Evolutionary conservation across 2,888 invertebrate species (phyloP), one percentile per base, ranked within the genome.

Genomic region (Aphrophora alni): DNA sequence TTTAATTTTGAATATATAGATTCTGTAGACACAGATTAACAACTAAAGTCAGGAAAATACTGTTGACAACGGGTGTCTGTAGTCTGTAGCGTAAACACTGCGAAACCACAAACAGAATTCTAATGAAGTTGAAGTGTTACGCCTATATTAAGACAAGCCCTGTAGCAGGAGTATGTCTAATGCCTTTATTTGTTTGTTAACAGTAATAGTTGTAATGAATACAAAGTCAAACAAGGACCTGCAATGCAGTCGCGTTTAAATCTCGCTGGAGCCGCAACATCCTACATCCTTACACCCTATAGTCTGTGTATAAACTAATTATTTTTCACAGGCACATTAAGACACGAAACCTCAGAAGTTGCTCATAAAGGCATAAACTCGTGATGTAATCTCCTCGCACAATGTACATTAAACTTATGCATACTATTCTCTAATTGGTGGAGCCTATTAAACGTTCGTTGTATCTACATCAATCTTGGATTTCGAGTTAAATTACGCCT

Each of bases 301-400:
- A n/a, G 33, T 73, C 27, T 12, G 10, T 73, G 38, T 33, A 73
- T 73, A 73, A 73, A 73, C 73, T 73, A 73, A 73, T 73, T 73
- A 73, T 73, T 73, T 73, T 73, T 73, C 73, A 38, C 73, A 24
- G n/a, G 38, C 73, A 73, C 38, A 38, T 28, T 38, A 28, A 38
- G 73, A 73, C 33, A n/a, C 73, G 21, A 73, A 73, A 73, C 73
- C 73, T 73, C 73, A 73, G n/a, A 73, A 73, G 73, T 38, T 33
- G 73, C 73, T 73, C 73, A 73, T 28, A 73, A 73, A 73, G 73
- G 73, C 73, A 73, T 73, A 38, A 73, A 73, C 73, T 38, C 73
- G 5, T 27, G 71, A 71, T 28, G 71, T 28, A 73, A 59, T 59
- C 59, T 59, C 10, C 33, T 33, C 44, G 2, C 17, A 14, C 33